Evolutionary conservation across 2,797 vertebrate species (phyloP).

Genomic region (Enteromius radiatus): DNA sequence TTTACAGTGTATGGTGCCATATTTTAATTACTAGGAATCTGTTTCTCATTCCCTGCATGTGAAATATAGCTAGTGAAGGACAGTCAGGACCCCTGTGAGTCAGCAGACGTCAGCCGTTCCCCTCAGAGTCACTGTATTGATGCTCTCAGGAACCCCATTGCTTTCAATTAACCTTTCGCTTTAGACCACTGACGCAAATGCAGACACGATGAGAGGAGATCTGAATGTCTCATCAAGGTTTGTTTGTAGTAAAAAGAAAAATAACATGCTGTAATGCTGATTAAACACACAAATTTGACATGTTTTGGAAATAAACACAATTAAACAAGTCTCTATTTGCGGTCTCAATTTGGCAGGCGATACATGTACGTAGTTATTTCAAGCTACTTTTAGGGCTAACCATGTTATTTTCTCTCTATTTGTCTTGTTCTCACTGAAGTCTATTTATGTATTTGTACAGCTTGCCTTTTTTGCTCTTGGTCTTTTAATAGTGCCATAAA

Average conservation of each 20-base stretch:
- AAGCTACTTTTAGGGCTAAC: background rate
- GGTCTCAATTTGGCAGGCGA: background rate
- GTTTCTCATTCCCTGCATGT: background rate
- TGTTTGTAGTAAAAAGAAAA: background rate
- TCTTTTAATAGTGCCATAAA: constrained; percentile 18
- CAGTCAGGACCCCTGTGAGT: constrained; percentile 19
- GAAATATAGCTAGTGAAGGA: background rate
- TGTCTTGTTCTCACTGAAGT: background rate
- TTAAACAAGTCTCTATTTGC: background rate
- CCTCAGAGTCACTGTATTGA: constrained; percentile 8
- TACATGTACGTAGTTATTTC: background rate
- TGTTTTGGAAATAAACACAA: background rate
- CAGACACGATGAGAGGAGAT: background rate
- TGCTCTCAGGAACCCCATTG: constrained; percentile 3
- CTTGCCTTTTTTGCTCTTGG: background rate
- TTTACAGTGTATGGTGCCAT: background rate
- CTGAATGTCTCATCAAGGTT: background rate
- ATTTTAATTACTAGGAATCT: background rate
- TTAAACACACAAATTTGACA: background rate
- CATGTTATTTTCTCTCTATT: background rate
- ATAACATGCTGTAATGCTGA: background rate
- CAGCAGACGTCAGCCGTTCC: constrained; percentile 4
- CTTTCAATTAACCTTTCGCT: constrained; percentile 40
- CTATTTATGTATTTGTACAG: constrained; percentile 9
- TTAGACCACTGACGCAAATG: constrained; percentile 25